Base-by-base conservation (phyloP, 2,113 vertebrate genomes). In the Vulpes ferrilata region DNA sequence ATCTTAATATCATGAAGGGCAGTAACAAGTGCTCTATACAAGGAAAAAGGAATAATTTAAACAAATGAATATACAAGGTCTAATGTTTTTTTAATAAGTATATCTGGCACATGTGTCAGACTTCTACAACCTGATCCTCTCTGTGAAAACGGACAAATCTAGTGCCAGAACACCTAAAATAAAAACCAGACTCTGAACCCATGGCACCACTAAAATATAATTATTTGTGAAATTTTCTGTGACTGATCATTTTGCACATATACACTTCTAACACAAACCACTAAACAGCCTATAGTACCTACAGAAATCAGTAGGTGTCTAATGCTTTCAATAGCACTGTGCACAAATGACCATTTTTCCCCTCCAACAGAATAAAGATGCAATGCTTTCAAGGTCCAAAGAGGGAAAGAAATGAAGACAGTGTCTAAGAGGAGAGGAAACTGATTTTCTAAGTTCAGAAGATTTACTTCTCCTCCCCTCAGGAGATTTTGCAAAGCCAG, bases 381-480 rank as follows among this genome's bases (percentile, higher is more conserved):
- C 30, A 79, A 4, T 88, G 65, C 4, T 43, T 93, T 74, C 69
- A 92, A 90, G 12, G 23, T 80, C 23, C 64, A 84, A 71, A 87
- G 15, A 93, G 57, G 85, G 16, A 82, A 7, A 81, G 65, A 94
- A 92, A 83, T 48, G 9, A 92, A 22, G 9, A 55, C n/a, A n/a
- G 3, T 64, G 4, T 83, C 48, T 60, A 23, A 84, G 62, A 90
- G 43, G 51, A 76, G 35, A 95, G 51, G 23, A 92, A 83, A 43
- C 3, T 91, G 25, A 16, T 65, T 87, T 90, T 79, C 81, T 87
- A 90, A 73, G 25, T 88, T 95, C 57, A 93, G 10, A 96, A 95
- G 16, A 95, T 59, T 93, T 80, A 55, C 62, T 73, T 55, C 30
- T 5, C 43, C 43, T 8, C 15, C 57, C 67, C 19, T 20, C 27